Percentiles rank a stretch among this genome's conserved stretches.
Evolutionary conservation across 2,797 vertebrate species (phyloP).

Genomic region (Gymnothorax javanicus): DNA sequence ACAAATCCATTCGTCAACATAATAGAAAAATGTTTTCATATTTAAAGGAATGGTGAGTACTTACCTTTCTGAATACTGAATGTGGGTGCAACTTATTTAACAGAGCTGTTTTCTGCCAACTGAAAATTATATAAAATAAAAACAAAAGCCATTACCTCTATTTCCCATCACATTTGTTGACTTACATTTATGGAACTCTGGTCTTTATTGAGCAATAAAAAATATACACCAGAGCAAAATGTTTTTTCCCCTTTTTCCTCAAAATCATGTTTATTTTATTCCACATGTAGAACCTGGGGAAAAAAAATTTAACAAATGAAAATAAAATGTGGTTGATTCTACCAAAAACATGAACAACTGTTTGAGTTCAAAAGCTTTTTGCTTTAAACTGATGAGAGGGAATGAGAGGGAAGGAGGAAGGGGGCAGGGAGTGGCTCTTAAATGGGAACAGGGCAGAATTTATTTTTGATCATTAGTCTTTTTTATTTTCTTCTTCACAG

Average conservation of each 20-base stretch:
- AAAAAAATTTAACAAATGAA: slow-evolving; percentile 75
- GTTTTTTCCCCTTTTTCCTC: slow-evolving; percentile 68
- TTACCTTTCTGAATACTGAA: neutral
- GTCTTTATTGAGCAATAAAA: slow-evolving; percentile 96
- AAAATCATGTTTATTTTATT: slow-evolving; percentile 75
- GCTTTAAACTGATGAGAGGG: slow-evolving; percentile 61
- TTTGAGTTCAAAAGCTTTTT: slow-evolving; percentile 69
- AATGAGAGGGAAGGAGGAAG: slow-evolving; percentile 37
- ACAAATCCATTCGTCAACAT: slow-evolving; percentile 24
- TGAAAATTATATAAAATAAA: slow-evolving; percentile 11
- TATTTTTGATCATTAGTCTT: neutral
- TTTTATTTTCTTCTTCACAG: slow-evolving; percentile 47
- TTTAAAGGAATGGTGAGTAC: slow-evolving; percentile 47
- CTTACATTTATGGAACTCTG: slow-evolving; percentile 76
- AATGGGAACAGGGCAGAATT: neutral
- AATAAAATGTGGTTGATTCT: slow-evolving; percentile 79
- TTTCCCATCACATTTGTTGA: slow-evolving; percentile 76
- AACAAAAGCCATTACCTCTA: slow-evolving; percentile 54
- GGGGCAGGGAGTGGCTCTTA: neutral
- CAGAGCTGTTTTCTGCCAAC: slow-evolving; percentile 4
- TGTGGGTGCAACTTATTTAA: neutral
- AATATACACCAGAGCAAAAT: slow-evolving; percentile 96
- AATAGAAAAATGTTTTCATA: slow-evolving; percentile 17
- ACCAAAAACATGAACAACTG: slow-evolving; percentile 76
- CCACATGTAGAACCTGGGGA: slow-evolving; percentile 77